Conservation (phyloP, 2,113 vertebrate species). For the Equus quagga region DNA sequence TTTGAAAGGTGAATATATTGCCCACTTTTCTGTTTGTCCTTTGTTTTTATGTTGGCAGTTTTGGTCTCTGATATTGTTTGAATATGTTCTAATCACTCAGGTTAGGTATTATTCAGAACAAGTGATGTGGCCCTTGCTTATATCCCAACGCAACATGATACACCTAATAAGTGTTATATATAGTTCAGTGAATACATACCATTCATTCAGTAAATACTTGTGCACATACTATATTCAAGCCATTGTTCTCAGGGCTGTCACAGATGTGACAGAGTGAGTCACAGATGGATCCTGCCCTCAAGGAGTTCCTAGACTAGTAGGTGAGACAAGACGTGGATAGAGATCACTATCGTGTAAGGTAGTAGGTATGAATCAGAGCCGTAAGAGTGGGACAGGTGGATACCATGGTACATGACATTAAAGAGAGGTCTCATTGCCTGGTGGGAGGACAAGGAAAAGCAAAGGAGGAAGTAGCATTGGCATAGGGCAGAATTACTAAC, state of each 20-base stretch:
- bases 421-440: background rate
- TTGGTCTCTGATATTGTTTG: conserved; percentile 33
- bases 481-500: conserved; percentile 18
- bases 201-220: conserved; percentile 68
- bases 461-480: background rate
- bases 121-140: conserved; percentile 12
- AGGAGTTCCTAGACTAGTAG: conserved; percentile 23
- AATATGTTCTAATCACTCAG: conserved; percentile 34
- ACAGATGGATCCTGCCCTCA: background rate
- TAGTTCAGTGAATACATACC: conserved; percentile 48
- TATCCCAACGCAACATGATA: background rate
- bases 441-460: background rate
- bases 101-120: conserved; percentile 9
- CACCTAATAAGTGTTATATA: conserved; percentile 42
- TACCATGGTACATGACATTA: background rate
- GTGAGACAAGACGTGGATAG: background rate
- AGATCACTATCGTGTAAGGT: conserved; percentile 1
- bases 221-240: conserved; percentile 12
- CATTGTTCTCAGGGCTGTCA: conserved; percentile 37
- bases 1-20: conserved; percentile 16
- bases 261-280: conserved; percentile 30
- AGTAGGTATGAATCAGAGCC: conserved; percentile 6
- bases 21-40: background rate
- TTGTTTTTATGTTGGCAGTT: conserved; percentile 20
- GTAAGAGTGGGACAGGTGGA: background rate